Base-by-base conservation (phyloP, 1,140 invertebrate genomes). In the Magallana angulata region DNA sequence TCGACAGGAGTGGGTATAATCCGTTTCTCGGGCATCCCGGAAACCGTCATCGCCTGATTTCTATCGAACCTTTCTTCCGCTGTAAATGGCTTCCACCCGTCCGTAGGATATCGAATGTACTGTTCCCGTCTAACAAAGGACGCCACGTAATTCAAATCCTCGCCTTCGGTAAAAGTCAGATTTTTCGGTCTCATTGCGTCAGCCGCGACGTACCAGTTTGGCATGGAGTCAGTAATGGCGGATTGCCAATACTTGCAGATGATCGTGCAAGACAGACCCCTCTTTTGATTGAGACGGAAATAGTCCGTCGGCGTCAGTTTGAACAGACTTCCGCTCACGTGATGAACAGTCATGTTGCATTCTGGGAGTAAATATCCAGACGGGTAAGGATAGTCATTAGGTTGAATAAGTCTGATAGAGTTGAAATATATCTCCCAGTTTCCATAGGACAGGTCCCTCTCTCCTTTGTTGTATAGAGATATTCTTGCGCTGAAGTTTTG, bases 301-400 rank as follows among this genome's bases (percentile, higher is more conserved):
- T 91, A 9, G 81, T 71, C 0, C 82, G 12, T 57, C 16, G 92
- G 92, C 8, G 84, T 86, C n/a, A 93, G 36, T 80, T 89, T 89
- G 80, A 91, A 93, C 57, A 93, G 88, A 87, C 91, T 91, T 12
- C 93, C 93, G 5, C 91, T 87, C 0, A 91, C 87, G 82, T 94
- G 93, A 7, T 57, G 57, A 0, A 93, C 14, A n/a, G 84, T 87
- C 56, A 94, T 87, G n/a, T 87, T 85, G 24, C 86, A 84, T 1
- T 84, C 82, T 5, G 36, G 14, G n/a, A 91, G 24, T 1, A 88
- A 60, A 68, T 90, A 90, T 11, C 89, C 89, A 36, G 85, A 81
- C 7, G 84, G 87, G 24, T 91, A 81, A 16, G 83, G 84, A n/a
- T 89, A 57, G 56, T 86, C 36, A 16, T 91, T 76, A 1, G 90